Base-by-base conservation (phyloP, 2,888 invertebrate genomes). In the Leucophenga maculata region DNA sequence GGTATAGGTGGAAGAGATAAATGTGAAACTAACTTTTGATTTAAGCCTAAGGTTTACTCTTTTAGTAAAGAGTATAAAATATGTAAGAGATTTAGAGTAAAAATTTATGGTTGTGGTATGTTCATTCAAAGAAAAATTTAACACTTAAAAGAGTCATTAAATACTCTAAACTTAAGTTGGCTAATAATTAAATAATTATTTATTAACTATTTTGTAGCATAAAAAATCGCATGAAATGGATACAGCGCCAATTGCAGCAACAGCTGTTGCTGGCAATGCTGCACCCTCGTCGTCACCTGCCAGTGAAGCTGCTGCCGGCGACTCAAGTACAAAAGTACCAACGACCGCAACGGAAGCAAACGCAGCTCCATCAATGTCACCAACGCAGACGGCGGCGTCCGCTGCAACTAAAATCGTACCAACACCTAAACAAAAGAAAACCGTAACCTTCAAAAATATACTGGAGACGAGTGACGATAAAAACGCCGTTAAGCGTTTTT, bases 391-490 rank as follows among this genome's bases (percentile, higher is more conserved):
- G 50, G 65, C 52, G 50, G 65, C 52, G 8, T 13, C 65, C 18
- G 13, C 39, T 16, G 31, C 59, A 26, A 50, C 69, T 16, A 64
- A 70, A 16, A 55, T 68, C 6, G 22, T 65, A 11, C 22, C 76
- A 9, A 72, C 73, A 48, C 68, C 69, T 6, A 84, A 83, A 68
- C 86, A 90, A 69, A 92, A 91, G 86, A 92, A 92, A 88, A 92
- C 92, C 59, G 92, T 92, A 22, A 92, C 92, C 67, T 92, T 92
- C 87, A 92, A 92, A 74, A 91, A 91, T 77, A 91, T 91, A 70
- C 84, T 87, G 46, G 92, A 92, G 83, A 91, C 91, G 74, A 92
- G 92, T 85, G 91, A 91, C 86, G 92, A 92, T 82, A 90, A 90
- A 78, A 89, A 91, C 75, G 90, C 91, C 44, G 86, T 91, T 6